phyloP scores from a whole-genome alignment of 2,113 vertebrate species.

The Lichenostomus cassidix region DNA sequence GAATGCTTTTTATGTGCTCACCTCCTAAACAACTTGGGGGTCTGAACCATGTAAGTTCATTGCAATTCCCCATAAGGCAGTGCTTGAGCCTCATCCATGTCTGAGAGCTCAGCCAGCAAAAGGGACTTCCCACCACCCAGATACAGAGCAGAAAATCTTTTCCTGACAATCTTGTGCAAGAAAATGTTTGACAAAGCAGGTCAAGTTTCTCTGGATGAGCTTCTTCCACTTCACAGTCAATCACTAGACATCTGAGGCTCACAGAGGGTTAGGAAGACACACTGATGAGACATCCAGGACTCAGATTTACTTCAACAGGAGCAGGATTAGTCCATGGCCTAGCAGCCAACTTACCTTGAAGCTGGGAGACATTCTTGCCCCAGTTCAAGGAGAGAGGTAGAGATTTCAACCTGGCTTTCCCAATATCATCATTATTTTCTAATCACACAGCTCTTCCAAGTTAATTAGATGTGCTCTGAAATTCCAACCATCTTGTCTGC shows the following conservation, averaged over 20 bases:
- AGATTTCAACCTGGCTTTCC: not conserved
- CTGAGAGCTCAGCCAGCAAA: not conserved
- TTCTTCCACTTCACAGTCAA: not conserved
- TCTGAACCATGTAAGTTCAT: not conserved
- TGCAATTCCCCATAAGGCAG: not conserved
- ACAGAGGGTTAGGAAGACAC: not conserved
- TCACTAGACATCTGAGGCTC: not conserved
- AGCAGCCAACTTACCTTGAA: not conserved
- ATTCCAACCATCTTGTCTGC: not conserved
- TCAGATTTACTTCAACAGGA: not conserved
- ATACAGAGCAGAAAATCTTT: not conserved
- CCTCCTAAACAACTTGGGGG: not conserved
- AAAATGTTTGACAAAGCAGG: not conserved
- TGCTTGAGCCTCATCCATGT: not conserved
- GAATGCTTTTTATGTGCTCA: not conserved
- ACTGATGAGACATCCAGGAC: not conserved
- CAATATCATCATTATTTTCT: not conserved
- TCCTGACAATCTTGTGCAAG: not conserved
- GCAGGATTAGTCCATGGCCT: not conserved
- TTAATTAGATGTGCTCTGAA: not conserved
- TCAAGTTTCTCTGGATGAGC: not conserved
- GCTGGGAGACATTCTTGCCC: not conserved
- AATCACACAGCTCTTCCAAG: not conserved
- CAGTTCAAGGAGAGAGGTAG: not conserved
- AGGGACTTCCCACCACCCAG: not conserved